phyloP scores from a whole-genome alignment of 2,113 vertebrate genomes.

The Noctilio leporinus region DNA sequence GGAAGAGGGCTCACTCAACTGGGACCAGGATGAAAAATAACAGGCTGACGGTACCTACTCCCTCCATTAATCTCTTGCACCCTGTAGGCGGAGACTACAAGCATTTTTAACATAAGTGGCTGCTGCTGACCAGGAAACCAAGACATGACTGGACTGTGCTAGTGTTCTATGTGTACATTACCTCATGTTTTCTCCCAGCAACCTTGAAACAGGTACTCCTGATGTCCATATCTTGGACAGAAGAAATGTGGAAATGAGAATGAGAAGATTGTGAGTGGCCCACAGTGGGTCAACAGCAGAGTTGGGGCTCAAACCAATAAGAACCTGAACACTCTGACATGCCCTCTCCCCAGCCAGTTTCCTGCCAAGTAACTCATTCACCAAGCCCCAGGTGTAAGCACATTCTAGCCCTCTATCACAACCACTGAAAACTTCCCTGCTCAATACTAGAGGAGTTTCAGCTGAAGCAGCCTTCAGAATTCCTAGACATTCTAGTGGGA shows the following conservation, averaged over 20 bases:
- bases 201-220: not conserved
- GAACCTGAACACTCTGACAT: accelerated
- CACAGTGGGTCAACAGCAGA: not conserved
- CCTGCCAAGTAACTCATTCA: not conserved
- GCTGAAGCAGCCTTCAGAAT: not conserved
- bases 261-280: not conserved
- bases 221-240: not conserved
- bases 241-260: not conserved
- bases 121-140: not conserved
- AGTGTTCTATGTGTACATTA: not conserved
- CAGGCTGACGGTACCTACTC: not conserved
- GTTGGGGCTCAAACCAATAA: not conserved
- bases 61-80: accelerated
- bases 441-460: not conserved
- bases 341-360: not conserved
- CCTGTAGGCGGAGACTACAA: not conserved
- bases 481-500: not conserved
- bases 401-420: not conserved
- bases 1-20: not conserved
- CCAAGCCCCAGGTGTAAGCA: too few species aligned
- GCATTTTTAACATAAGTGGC: not conserved
- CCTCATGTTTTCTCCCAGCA: not conserved
- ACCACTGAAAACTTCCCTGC: accelerated
- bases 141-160: not conserved
- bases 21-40: not conserved